These are phyloP conservation scores for Apamea monoglypha DNA, from an alignment of 2,888 invertebrate genomes.

Conservation along the genomic window DNA sequence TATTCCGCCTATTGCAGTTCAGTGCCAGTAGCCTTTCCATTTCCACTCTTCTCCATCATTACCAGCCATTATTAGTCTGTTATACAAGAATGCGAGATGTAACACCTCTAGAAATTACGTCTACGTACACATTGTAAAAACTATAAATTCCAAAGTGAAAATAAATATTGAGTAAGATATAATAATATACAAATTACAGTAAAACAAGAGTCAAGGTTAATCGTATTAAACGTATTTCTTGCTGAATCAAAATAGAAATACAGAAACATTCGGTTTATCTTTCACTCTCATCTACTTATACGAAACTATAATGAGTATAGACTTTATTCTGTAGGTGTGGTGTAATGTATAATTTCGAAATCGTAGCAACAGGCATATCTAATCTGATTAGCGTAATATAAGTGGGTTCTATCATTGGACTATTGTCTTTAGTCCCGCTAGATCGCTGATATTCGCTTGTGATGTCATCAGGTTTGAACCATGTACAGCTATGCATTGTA, in stretches of 20 bases:
- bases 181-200: constrained; percentile 26
- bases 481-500: constrained; percentile 3
- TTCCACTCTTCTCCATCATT: background rate
- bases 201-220: constrained; percentile 48
- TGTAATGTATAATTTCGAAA: constrained; percentile 52
- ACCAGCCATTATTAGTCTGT: background rate
- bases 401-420: constrained; percentile 48
- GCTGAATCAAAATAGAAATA: constrained; percentile 43
- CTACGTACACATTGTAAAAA: constrained; percentile 3
- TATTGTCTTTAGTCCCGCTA: constrained; percentile 40
- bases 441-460: background rate
- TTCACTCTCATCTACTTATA: constrained; percentile 31
- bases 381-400: constrained; percentile 54
- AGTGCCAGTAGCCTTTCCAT: no score
- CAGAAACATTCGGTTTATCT: constrained; percentile 30
- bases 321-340: constrained; percentile 31
- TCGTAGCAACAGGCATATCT: constrained; percentile 50
- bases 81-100: background rate
- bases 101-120: background rate
- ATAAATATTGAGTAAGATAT: constrained; percentile 36
- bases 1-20: background rate
- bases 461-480: constrained; percentile 42
- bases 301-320: constrained; percentile 34
- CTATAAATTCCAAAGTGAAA: constrained; percentile 35
- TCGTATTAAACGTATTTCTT: constrained; percentile 18